These are phyloP conservation scores for Nestor notabilis DNA, from an alignment of 2,113 vertebrate species.

Conservation along the genomic window DNA sequence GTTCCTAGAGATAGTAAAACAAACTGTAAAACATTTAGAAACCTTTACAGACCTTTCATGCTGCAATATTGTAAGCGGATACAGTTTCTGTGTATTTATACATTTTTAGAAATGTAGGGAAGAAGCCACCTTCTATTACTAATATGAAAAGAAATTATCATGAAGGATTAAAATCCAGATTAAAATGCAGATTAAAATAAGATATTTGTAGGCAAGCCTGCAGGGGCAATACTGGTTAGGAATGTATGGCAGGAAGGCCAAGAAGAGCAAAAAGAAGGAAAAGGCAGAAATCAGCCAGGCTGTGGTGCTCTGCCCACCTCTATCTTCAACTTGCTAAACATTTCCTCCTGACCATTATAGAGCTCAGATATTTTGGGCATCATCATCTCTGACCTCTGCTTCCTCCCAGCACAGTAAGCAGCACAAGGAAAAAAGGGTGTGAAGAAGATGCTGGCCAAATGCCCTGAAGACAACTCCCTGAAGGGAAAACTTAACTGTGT, in stretches of 20 bases:
- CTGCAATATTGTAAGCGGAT: background rate
- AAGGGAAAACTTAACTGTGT: background rate
- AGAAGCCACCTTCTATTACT: background rate
- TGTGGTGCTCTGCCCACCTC: background rate
- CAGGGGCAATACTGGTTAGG: background rate
- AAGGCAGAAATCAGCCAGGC: background rate
- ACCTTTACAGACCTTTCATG: background rate
- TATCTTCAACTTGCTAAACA: background rate
- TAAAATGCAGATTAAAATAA: background rate
- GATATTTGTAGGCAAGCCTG: background rate
- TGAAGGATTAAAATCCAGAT: background rate
- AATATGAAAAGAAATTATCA: background rate
- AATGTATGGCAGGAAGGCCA: background rate
- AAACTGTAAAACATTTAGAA: background rate
- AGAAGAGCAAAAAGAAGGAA: background rate
- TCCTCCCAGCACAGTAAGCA: background rate
- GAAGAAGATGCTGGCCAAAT: background rate
- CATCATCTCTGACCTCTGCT: background rate
- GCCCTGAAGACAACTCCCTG: background rate
- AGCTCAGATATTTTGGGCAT: background rate
- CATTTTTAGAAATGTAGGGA: background rate
- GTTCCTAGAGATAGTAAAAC: background rate
- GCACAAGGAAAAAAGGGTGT: background rate
- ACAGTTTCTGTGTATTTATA: background rate
- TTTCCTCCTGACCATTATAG: background rate